These are phyloP conservation scores for Pseudorasbora parva DNA, from an alignment of 2,113 vertebrate genomes.

Conservation along the genomic window DNA sequence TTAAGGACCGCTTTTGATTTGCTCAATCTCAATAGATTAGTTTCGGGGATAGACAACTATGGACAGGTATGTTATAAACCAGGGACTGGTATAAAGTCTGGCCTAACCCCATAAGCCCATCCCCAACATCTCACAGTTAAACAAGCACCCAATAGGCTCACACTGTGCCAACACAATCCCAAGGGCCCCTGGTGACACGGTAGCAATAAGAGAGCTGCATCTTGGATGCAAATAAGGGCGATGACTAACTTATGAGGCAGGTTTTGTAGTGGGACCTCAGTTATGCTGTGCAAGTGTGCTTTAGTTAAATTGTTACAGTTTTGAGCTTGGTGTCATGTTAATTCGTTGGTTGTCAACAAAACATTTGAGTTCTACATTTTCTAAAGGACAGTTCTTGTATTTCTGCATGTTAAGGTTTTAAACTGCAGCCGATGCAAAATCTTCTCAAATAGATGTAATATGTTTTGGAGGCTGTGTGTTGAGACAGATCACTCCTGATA, in stretches of 20 bases:
- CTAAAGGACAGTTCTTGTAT: neutral
- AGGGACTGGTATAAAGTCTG: constrained; percentile 28
- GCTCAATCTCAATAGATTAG: constrained; percentile 96
- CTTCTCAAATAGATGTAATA: too few relatives aligned
- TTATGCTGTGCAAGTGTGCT: neutral
- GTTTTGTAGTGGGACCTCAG: neutral
- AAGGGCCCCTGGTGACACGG: neutral
- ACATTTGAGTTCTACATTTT: neutral
- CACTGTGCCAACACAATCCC: constrained; percentile 28
- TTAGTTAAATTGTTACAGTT: neutral
- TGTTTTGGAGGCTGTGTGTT: neutral
- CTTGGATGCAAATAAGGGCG: neutral
- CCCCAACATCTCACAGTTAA: constrained; percentile 21
- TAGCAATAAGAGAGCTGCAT: neutral
- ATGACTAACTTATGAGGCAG: neutral
- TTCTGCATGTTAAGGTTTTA: neutral
- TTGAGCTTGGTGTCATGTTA: too few relatives aligned
- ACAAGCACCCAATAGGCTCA: constrained; percentile 36
- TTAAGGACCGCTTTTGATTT: constrained; percentile 94
- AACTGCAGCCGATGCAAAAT: neutral
- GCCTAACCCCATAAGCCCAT: neutral
- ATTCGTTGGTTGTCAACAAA: neutral
- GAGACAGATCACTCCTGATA: neutral
- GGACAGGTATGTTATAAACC: constrained; percentile 85
- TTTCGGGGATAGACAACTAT: constrained; percentile 98